A percentile compares a stretch with the other conserved stretches of the same genome.
Conservation (phyloP, 23 tunicate species). For the Styela clava region DNA sequence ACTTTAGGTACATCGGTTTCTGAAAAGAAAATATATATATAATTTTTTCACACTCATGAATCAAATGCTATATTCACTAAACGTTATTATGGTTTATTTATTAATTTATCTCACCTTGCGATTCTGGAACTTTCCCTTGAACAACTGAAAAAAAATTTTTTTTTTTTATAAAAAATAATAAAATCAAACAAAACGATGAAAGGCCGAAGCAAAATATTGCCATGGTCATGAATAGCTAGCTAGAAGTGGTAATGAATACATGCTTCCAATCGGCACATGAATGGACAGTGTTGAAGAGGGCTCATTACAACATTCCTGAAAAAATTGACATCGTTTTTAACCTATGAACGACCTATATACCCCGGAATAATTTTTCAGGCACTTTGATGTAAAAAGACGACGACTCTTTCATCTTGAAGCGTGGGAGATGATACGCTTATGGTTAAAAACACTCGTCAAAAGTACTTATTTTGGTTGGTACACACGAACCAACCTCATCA, state of each 20-base stretch:
- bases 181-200: neutral
- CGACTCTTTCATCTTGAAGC: neutral
- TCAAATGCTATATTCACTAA: too few relatives aligned
- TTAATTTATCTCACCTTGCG: neutral
- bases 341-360: too few relatives aligned
- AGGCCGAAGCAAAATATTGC: neutral
- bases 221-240: too few relatives aligned
- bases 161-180: neutral
- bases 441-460: neutral
- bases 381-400: neutral
- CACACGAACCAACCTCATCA: neutral
- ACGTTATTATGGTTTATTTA: neutral
- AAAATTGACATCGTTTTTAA: too few relatives aligned
- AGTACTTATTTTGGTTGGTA: neutral
- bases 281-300: too few relatives aligned
- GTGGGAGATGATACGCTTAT: neutral
- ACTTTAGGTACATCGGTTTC: neutral
- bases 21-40: neutral
- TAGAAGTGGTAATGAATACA: too few relatives aligned
- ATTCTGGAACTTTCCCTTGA: neutral
- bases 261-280: too few relatives aligned
- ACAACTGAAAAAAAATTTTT: conserved; percentile 1
- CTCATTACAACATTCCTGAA: too few relatives aligned
- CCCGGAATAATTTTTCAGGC: too few relatives aligned
- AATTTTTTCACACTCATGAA: neutral